Evolutionary conservation across 2,888 invertebrate genomes (phyloP).

Genomic region (Troides aeacus): DNA sequence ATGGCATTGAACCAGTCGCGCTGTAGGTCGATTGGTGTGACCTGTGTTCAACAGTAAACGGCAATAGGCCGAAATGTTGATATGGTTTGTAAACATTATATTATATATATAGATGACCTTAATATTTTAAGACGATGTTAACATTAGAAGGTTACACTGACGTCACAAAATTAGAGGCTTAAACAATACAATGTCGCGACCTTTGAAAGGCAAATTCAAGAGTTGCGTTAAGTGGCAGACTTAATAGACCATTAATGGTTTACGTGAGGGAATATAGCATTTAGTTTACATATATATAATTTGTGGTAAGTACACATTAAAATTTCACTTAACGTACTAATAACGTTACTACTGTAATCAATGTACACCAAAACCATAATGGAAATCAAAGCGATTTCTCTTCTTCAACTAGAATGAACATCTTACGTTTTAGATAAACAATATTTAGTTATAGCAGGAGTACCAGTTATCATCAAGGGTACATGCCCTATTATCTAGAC

Average conservation of each 20-base stretch:
- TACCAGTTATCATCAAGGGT: too few relatives aligned
- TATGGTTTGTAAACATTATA: too few relatives aligned
- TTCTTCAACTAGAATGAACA: too few relatives aligned
- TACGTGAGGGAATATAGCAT: slow-evolving; percentile 1
- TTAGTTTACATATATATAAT: not conserved
- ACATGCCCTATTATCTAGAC: too few relatives aligned
- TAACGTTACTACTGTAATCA: not conserved
- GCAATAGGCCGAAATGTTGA: too few relatives aligned
- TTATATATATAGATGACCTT: not conserved
- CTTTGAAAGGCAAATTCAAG: slow-evolving; percentile 1
- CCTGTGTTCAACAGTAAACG: too few relatives aligned
- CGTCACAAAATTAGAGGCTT: not conserved
- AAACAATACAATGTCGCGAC: not conserved
- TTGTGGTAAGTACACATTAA: not conserved
- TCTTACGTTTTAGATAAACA: too few relatives aligned
- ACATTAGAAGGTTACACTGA: not conserved
- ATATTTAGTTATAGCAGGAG: too few relatives aligned
- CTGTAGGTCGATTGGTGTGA: too few relatives aligned
- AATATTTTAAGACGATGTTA: not conserved
- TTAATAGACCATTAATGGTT: slow-evolving; percentile 4
- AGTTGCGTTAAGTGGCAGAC: slow-evolving; percentile 1
- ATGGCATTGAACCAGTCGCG: too few relatives aligned
- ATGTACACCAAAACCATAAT: not conserved
- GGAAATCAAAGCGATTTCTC: too few relatives aligned
- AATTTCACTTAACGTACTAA: not conserved